Evolutionary conservation across 2,888 invertebrate species (phyloP), one percentile per base, ranked within the genome.

Genomic region (Lithophane ornitopus): DNA sequence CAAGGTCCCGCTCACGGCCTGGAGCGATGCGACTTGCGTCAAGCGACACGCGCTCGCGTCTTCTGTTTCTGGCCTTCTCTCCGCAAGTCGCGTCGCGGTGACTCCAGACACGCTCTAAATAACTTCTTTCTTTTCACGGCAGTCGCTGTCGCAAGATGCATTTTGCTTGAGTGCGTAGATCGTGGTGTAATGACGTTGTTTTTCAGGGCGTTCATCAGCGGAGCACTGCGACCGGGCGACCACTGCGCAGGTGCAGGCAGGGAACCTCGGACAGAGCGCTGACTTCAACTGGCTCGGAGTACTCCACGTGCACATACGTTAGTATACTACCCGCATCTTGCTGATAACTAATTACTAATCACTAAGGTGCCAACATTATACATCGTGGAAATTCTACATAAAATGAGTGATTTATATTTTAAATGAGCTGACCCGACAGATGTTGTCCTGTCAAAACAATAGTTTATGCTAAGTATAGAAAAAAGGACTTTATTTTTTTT

Each of bases 261-360:
- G 90, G 0, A 85, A 81, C 49, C 19, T 91, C 3, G 92, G 91
- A 0, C 89, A 92, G 63, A 83, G 80, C 2, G 80, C 76, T 0
- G 69, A 63, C 2, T 92, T 93, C 59, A 91, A 92, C 0, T 94
- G 95, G 95, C 88, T 94, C 0, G 95, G 94, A 4, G 85, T 94
- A 0, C 78, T 94, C 3, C 80, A 91, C 19, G 91, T 92, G 0
- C 89, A 91, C 70, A 52, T 92, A n/a, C 91, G 94, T 94, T 85
- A 91, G 92, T 89, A 34, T 39, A 62, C 22, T 22, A 28, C 9
- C 14, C 9, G 28, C 54, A 54, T 16, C 22, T 22, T 54, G 54
- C 14, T 54, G 54, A 49, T 22, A 3, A 26, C 7, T 44, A 2
- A 65, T 12, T 12, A 19, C 19, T 44, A 19, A 34, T 34, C 34